Evolutionary conservation across 92 coral and sea anemone genomes (phyloP).

Genomic region (Micromussa lordhowensis): DNA sequence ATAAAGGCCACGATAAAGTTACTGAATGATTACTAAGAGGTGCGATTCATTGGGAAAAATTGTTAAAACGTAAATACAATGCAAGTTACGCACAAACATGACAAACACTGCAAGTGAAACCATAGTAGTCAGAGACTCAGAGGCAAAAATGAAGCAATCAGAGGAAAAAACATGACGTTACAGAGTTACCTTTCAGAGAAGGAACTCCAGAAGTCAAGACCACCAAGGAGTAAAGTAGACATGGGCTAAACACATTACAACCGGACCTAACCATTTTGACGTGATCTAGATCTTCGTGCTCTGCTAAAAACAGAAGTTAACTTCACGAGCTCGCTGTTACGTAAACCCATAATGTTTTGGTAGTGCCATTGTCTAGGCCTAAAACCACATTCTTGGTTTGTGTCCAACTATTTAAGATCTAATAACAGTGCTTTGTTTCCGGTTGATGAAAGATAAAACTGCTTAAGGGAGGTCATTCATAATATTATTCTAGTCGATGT

Average conservation of each 20-base stretch:
- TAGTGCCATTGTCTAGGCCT: not conserved
- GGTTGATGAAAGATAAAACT: not conserved
- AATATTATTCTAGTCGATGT: not conserved
- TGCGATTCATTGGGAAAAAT: not conserved
- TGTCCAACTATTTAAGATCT: constrained; percentile 18
- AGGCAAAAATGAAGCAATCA: not conserved
- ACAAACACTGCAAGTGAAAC: not conserved
- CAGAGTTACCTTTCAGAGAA: not conserved
- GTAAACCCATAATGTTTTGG: not conserved
- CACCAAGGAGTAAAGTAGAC: not conserved
- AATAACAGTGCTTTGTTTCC: constrained; percentile 15
- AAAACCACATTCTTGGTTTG: constrained; percentile 20
- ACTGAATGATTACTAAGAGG: not conserved
- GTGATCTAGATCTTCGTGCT: not conserved
- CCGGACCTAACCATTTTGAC: not conserved
- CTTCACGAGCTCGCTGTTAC: not conserved
- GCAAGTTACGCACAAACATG: not conserved
- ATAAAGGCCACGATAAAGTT: not conserved
- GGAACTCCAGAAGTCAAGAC: not conserved
- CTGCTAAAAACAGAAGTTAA: not conserved
- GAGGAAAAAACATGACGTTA: not conserved
- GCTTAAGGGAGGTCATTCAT: constrained; percentile 2
- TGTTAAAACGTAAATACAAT: not conserved
- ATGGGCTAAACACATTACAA: too few species aligned
- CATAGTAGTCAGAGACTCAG: too few species aligned